phyloP scores from a whole-genome alignment of 2,888 invertebrate genomes.

The Horisme vitalbata region DNA sequence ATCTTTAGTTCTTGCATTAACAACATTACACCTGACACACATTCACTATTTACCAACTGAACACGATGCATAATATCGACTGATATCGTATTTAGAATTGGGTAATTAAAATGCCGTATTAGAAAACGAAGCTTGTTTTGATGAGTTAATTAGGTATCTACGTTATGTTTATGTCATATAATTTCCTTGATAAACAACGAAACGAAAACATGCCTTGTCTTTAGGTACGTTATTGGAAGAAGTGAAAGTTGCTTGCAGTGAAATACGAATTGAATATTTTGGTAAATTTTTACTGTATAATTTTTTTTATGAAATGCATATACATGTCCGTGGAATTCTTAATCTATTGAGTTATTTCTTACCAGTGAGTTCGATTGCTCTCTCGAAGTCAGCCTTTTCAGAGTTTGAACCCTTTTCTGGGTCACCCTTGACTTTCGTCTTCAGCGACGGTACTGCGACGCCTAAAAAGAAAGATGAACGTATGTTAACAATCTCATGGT shows the following conservation, averaged over 20 bases:
- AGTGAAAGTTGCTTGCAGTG: too few species aligned
- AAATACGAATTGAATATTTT: too few species aligned
- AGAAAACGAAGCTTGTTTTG: slow-evolving; percentile 3
- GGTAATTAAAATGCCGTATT: slow-evolving; percentile 11
- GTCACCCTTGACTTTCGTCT: slow-evolving; percentile 83
- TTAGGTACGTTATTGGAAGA: too few species aligned
- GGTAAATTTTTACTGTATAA: too few species aligned
- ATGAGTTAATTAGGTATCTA: not conserved
- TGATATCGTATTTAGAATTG: slow-evolving; percentile 6
- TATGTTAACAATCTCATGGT: not conserved
- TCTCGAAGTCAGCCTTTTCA: slow-evolving; percentile 93
- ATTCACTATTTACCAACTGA: slow-evolving; percentile 12
- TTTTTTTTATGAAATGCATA: too few species aligned
- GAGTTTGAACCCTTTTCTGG: slow-evolving; percentile 85
- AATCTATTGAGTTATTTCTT: slow-evolving; percentile 39
- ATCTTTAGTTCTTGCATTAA: slow-evolving; percentile 17
- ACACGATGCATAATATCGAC: not conserved
- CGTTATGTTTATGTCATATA: not conserved
- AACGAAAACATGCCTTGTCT: too few species aligned
- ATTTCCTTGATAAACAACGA: too few species aligned
- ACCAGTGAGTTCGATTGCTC: slow-evolving; percentile 93
- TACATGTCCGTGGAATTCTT: too few species aligned
- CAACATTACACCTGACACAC: slow-evolving; percentile 3
- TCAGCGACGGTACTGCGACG: slow-evolving; percentile 80
- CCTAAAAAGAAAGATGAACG: slow-evolving; percentile 54